phyloP scores from a whole-genome alignment of 2,888 invertebrate species.

The Steinernema carpocapsae region DNA sequence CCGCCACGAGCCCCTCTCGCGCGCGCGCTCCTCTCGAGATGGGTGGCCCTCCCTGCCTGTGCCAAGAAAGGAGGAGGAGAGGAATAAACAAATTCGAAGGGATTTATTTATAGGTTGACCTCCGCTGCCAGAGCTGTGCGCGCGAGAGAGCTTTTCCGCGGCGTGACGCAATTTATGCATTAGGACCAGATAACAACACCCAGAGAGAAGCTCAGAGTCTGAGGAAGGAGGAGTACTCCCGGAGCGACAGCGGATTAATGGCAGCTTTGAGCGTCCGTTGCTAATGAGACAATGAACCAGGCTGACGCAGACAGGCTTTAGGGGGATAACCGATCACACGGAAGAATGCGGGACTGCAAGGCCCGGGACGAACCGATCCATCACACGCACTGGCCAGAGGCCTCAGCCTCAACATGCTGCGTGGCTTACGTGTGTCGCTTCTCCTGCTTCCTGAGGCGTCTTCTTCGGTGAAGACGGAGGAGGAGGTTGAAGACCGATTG shows the following conservation, averaged over 20 bases:
- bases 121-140: background rate
- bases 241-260: constrained; percentile 26
- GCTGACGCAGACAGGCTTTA: constrained; percentile 2
- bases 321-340: constrained; percentile 25
- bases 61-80: constrained; percentile 22
- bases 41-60: constrained; percentile 11
- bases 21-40: constrained; percentile 6
- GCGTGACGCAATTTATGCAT: constrained; percentile 32
- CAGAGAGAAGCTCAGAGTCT: too few species aligned
- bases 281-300: constrained; percentile 34
- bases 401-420: background rate
- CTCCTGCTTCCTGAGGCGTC: background rate
- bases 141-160: background rate
- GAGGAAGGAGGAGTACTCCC: background rate
- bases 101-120: constrained; percentile 33
- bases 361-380: constrained; percentile 13
- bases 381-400: background rate
- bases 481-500: background rate
- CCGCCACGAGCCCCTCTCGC: background rate
- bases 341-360: constrained; percentile 14
- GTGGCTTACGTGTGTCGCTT: background rate
- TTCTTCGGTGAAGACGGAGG: too few species aligned
- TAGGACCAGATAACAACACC: constrained; percentile 28
- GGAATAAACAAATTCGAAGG: constrained; percentile 27
- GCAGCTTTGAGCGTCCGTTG: constrained; percentile 6